A percentile compares a stretch with the other conserved stretches of the same genome.
Evolutionary conservation across 2,113 vertebrate genomes (phyloP).

Genomic region (Mirounga angustirostris): DNA sequence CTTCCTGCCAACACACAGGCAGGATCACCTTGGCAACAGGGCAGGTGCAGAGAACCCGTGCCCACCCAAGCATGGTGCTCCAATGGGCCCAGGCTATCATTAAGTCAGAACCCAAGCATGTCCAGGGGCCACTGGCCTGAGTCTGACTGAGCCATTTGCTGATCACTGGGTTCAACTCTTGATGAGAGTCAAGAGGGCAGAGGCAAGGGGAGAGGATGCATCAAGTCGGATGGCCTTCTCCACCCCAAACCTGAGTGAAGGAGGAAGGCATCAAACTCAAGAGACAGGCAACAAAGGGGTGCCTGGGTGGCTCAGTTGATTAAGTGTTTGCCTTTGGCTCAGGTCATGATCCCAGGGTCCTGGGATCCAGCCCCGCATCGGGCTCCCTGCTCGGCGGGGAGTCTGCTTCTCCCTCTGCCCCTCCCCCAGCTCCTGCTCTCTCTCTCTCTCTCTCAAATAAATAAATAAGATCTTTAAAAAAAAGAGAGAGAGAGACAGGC

Average conservation of each 20-base stretch:
- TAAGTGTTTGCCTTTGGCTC: background rate
- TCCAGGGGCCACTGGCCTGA: background rate
- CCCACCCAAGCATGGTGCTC: background rate
- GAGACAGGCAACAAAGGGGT: background rate
- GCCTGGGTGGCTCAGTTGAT: background rate
- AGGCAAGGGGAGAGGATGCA: background rate
- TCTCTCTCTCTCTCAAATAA: too few relatives aligned
- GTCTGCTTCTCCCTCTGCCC: background rate
- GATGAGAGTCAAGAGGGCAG: background rate
- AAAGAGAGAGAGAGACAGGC: background rate
- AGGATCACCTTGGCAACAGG: background rate
- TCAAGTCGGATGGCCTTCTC: background rate
- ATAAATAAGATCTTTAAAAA: background rate
- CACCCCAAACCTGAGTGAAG: background rate
- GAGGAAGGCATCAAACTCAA: background rate
- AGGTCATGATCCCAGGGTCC: background rate
- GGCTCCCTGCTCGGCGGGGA: background rate
- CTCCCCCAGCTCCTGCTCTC: background rate
- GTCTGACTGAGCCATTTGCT: background rate
- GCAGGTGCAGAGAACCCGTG: background rate
- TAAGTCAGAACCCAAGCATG: background rate
- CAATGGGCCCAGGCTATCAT: background rate
- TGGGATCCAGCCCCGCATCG: background rate
- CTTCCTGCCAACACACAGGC: rapidly evolving
- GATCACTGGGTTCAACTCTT: background rate